Conservation (phyloP, 2,888 invertebrate genomes). For the Melanchra persicariae region DNA sequence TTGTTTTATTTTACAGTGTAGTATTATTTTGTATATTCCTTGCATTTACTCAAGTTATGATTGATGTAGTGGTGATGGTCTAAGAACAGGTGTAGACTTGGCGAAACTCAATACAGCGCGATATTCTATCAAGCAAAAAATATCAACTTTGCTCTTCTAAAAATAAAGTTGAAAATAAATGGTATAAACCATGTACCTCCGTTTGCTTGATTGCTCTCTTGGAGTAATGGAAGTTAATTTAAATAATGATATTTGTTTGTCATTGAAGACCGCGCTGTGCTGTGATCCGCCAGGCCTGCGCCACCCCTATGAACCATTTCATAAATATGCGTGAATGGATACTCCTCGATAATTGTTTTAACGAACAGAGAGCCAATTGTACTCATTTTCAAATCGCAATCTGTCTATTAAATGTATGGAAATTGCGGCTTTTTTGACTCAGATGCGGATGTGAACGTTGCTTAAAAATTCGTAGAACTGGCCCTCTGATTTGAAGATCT, state of each 20-base stretch:
- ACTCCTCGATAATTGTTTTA: constrained; percentile 11
- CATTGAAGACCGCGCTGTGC: neutral
- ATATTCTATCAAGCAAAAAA: neutral
- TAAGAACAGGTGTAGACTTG: too few relatives aligned
- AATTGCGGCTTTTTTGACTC: too few relatives aligned
- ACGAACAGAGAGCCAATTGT: neutral
- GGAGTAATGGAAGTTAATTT: neutral
- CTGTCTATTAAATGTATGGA: too few relatives aligned
- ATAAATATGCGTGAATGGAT: constrained; percentile 26
- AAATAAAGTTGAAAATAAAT: neutral
- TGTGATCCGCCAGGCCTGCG: neutral
- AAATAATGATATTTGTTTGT: constrained; percentile 4
- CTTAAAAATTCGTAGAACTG: too few relatives aligned
- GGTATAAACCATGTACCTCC: neutral
- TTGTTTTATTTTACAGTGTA: constrained; percentile 21
- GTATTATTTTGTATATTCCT: constrained; percentile 35
- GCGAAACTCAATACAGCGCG: neutral
- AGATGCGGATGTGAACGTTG: too few relatives aligned
- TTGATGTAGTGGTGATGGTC: constrained; percentile 2
- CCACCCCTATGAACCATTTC: neutral
- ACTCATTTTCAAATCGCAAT: too few relatives aligned
- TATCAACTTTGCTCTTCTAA: neutral
- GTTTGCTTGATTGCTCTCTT: neutral
- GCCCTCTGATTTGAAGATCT: neutral
- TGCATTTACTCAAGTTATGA: constrained; percentile 37